Evolutionary conservation across 2,797 vertebrate species (phyloP), one percentile per base, ranked within the genome.

Genomic region (Chromis chromis): DNA sequence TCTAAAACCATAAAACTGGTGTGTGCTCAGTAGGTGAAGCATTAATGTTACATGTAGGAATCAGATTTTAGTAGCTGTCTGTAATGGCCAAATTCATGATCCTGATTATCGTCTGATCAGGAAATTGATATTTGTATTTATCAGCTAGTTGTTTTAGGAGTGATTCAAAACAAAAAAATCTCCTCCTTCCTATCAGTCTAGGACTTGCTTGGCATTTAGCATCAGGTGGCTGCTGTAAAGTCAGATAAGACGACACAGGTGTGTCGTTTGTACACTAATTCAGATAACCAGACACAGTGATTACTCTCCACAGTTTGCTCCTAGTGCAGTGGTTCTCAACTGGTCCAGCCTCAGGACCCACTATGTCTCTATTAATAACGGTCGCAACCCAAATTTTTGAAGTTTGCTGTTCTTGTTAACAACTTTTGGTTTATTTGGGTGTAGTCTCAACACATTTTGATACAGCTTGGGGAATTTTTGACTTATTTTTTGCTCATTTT

Each of bases 1-100:
- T 53, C 25, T 55, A 11, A 66, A 68, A 31, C 21, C 69, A 27
- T 65, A 56, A 36, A 72, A 53, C n/a, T 42, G 4, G 4, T 56
- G 0, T 66, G 0, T 66, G 4, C 36, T 36, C 13, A 33, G 25
- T 14, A 24, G 21, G 14, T 33, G 36, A 10, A 21, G 25, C 17
- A n/a, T 25, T 52, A 40, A 16, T 19, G 44, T 8, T 46, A 6
- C 33, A 36, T 36, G 10, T 11, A 9, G 1, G 1, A 59, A 67
- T 57, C 6, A 62, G 4, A 0, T 44, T 28, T 49, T 17, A 48
- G 16, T 27, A n/a, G 22, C 48, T 14, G 42, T 40, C 0, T 4
- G 65, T 65, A 17, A 39, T 3, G 1, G 2, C 22, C 2, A 1
- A 2, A 54, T 31, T 16, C 10, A 36, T 11, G 33, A 2, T 36